phyloP scores from a whole-genome alignment of 2,888 invertebrate species.

The Sphinx pinastri region DNA sequence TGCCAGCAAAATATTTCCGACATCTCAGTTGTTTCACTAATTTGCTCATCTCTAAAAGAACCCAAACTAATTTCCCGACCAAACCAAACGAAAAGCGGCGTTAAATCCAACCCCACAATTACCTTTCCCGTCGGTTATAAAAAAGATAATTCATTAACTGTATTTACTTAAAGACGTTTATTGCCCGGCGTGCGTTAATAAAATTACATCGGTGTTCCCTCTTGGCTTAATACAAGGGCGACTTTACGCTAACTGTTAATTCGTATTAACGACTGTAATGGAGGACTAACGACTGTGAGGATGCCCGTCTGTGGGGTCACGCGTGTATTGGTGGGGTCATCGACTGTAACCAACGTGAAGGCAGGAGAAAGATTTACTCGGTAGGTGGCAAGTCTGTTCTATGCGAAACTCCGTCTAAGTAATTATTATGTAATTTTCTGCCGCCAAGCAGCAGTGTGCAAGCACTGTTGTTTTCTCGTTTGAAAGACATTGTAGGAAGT shows the following conservation, averaged over 20 bases:
- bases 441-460: too few relatives aligned
- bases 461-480: too few relatives aligned
- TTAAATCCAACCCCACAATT: conserved; percentile 9
- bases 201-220: conserved; percentile 55
- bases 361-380: too few relatives aligned
- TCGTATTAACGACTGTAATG: conserved; percentile 54
- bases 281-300: conserved; percentile 45
- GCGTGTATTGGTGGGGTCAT: background rate
- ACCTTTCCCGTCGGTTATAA: conserved; percentile 32
- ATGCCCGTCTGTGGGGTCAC: conserved; percentile 38
- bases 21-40: too few relatives aligned
- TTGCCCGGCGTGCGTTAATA: conserved; percentile 55
- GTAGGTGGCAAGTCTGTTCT: background rate
- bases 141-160: conserved; percentile 49
- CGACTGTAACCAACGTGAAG: too few relatives aligned
- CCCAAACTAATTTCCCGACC: background rate
- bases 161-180: conserved; percentile 55
- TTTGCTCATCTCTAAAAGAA: too few relatives aligned
- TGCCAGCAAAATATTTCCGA: too few relatives aligned
- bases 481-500: too few relatives aligned
- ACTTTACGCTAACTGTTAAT: conserved; percentile 48
- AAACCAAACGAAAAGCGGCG: background rate
- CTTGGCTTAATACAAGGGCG: conserved; percentile 54
- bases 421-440: too few relatives aligned
- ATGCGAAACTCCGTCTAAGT: too few relatives aligned